Conservation (phyloP, 2,797 vertebrate species). For the Apogon talboti region DNA sequence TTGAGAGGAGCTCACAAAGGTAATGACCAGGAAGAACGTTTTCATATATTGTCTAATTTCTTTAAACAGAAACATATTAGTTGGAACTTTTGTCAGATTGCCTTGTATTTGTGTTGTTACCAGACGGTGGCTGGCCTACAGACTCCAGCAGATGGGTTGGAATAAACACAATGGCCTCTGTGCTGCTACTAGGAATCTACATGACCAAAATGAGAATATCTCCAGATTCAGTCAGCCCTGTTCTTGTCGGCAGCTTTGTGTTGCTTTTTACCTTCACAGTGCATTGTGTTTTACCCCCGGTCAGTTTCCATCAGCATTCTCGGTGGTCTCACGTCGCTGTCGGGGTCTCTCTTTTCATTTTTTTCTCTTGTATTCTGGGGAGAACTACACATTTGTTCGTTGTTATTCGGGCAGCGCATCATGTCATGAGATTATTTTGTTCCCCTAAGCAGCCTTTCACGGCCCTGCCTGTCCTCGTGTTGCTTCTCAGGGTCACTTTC, state of each 20-base stretch:
- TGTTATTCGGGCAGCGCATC: constrained; percentile 32
- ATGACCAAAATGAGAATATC: constrained; percentile 36
- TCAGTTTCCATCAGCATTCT: constrained; percentile 6
- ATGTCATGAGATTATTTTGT: constrained; percentile 45
- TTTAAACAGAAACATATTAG: neutral
- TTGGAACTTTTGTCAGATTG: neutral
- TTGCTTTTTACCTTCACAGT: constrained; percentile 43
- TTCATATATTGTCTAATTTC: neutral
- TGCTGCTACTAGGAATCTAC: constrained; percentile 57
- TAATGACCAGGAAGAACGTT: constrained; percentile 19
- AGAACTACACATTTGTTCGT: constrained; percentile 51
- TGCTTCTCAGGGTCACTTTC: constrained; percentile 53
- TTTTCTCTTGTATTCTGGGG: constrained; percentile 43
- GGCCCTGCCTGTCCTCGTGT: constrained; percentile 23
- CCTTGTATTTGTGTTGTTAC: neutral
- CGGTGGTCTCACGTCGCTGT: constrained; percentile 30
- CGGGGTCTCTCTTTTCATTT: no score
- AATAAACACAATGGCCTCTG: constrained; percentile 34
- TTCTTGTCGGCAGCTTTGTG: constrained; percentile 8
- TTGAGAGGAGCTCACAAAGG: constrained; percentile 40
- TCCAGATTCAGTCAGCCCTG: neutral
- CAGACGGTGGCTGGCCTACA: neutral
- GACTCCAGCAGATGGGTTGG: constrained; percentile 30
- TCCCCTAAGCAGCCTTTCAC: constrained; percentile 30
- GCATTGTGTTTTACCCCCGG: constrained; percentile 17